phyloP scores from a whole-genome alignment of 2,888 invertebrate species.

The Caenorhabditis drosophilae region DNA sequence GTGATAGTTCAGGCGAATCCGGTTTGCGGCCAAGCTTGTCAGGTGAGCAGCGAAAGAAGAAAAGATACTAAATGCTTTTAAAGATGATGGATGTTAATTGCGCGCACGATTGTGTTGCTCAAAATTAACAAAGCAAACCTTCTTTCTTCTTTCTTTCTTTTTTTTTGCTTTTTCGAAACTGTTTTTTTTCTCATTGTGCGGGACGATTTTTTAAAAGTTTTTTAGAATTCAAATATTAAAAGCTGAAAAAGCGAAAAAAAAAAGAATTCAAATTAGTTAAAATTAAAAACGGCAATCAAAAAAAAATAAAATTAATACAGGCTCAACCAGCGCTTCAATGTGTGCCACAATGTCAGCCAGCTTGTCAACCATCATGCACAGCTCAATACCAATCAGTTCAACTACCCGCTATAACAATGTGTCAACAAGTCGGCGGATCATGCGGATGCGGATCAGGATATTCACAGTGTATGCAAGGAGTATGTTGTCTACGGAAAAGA shows the following conservation, averaged over 20 bases:
- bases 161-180: too few species aligned
- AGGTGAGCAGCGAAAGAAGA: too few species aligned
- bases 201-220: neutral
- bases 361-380: slow-evolving; percentile 56
- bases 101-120: too few species aligned
- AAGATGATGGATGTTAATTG: too few species aligned
- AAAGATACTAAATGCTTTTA: too few species aligned
- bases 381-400: slow-evolving; percentile 47
- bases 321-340: slow-evolving; percentile 56
- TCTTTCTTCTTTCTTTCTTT: too few species aligned
- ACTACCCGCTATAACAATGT: slow-evolving; percentile 54
- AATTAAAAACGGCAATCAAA: neutral
- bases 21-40: slow-evolving; percentile 56
- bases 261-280: neutral
- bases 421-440: slow-evolving; percentile 43
- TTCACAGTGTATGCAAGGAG: slow-evolving; percentile 64
- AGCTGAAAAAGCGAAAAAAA: neutral
- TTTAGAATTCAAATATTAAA: neutral
- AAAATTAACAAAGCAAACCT: too few species aligned
- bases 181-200: too few species aligned
- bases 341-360: slow-evolving; percentile 60
- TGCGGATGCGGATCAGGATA: slow-evolving; percentile 64
- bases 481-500: slow-evolving; percentile 63
- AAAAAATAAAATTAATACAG: slow-evolving; percentile 23
- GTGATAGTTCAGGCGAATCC: slow-evolving; percentile 53